Base-by-base conservation (phyloP, 2,113 vertebrate species). In the Meles meles region DNA sequence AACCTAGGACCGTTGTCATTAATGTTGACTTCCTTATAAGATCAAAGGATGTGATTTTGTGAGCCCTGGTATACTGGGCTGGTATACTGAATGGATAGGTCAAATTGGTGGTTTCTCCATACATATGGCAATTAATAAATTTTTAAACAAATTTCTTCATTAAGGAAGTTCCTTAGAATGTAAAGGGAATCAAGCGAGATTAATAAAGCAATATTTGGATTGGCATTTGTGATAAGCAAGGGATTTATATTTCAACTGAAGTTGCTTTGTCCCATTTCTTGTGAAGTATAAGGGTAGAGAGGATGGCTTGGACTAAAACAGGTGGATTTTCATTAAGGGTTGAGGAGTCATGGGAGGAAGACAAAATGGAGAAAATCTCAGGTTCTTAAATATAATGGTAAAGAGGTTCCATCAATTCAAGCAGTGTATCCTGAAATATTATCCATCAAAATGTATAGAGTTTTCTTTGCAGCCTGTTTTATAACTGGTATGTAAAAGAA, bases 381-480 rank as follows among this genome's bases (percentile, higher is more conserved):
- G 52, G 57, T 69, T 80, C 47, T 96, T 79, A 93, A 96, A 93
- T 96, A 57, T 91, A 94, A 88, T 89, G 47, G 52, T 61, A 93
- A 97, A 97, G 86, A 95, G 85, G 20, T 79, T 94, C 37, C 61
- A 80, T 77, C 85, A 85, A 27, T 97, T 97, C 67, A 86, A 89
- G 77, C 65, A 91, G 90, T 92, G 92, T 77, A 84, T 63, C 84
- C 88, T 81, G 84, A 96, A 93, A 93, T 96, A 67, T 90, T 87
- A 95, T 23, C 67, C 76, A 93, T 71, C 93, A 65, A 96, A 96
- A 95, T 87, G 82, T 79, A 94, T 55, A 95, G 91, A 97, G 94
- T 82, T 97, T 96, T 97, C 93, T 95, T 97, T 87, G 89, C 91
- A 93, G 94, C 96, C 84, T 90, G 89, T 94, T 97, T 97, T 95